Percentiles rank a stretch among this genome's conserved stretches.
phyloP scores from a whole-genome alignment of 2,797 vertebrate genomes.

The Lagodon rhomboides region DNA sequence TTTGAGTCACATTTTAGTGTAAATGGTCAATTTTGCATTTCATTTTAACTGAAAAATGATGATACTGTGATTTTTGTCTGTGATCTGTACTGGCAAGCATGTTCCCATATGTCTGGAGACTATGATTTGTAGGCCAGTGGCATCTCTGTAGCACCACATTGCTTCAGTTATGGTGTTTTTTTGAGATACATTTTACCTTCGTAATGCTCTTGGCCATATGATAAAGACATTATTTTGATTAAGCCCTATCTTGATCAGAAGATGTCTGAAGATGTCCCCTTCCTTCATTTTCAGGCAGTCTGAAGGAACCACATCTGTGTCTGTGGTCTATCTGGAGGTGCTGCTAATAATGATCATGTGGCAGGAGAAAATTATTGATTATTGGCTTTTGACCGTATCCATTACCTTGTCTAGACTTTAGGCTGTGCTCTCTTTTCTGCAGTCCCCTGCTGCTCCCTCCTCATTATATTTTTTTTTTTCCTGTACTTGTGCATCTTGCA shows the following conservation, averaged over 20 bases:
- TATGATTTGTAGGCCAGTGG: too few relatives aligned
- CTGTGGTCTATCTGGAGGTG: constrained; percentile 37
- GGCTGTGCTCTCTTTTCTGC: constrained; percentile 35
- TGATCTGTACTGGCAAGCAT: too few relatives aligned
- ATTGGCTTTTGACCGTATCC: constrained; percentile 58
- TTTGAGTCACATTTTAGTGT: too few relatives aligned
- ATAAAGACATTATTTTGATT: too few relatives aligned
- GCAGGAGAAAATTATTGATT: constrained; percentile 55
- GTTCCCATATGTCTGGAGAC: too few relatives aligned
- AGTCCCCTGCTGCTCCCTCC: constrained; percentile 29
- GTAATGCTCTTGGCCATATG: too few relatives aligned
- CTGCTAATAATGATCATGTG: constrained; percentile 49
- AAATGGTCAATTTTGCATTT: too few relatives aligned
- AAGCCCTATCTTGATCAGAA: background rate
- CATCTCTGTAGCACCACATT: too few relatives aligned
- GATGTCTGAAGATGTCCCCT: background rate
- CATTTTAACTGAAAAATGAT: too few relatives aligned
- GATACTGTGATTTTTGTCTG: too few relatives aligned
- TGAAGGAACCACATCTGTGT: constrained; percentile 5
- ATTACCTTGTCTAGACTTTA: constrained; percentile 70
- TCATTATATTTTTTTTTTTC: constrained; percentile 24
- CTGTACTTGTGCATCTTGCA: constrained; percentile 26
- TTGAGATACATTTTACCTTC: too few relatives aligned
- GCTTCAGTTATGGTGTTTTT: too few relatives aligned
- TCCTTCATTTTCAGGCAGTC: constrained; percentile 1